A percentile compares a stretch with the other conserved stretches of the same genome.
These are phyloP conservation scores for Podotricha telesiphe DNA, from an alignment of 2,888 invertebrate genomes.

Conservation along the genomic window DNA sequence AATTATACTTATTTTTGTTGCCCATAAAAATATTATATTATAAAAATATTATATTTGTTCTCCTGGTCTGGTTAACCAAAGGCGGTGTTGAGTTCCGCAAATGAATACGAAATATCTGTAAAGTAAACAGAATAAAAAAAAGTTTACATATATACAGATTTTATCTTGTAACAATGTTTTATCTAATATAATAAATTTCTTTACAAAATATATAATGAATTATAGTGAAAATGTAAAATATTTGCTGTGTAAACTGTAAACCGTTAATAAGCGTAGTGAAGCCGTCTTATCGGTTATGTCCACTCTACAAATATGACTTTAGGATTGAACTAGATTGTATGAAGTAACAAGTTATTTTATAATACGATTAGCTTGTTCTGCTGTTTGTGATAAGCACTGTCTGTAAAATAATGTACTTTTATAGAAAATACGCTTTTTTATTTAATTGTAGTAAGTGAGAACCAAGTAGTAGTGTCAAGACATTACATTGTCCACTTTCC, in stretches of 20 bases:
- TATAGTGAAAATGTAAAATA: not conserved
- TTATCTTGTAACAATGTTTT: not conserved
- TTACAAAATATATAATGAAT: constrained; percentile 2
- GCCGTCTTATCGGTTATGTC: constrained; percentile 28
- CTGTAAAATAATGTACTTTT: not conserved
- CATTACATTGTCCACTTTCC: too few species aligned
- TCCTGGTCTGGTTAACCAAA: too few species aligned
- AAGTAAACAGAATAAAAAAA: too few species aligned
- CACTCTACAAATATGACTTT: constrained; percentile 29
- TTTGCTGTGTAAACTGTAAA: constrained; percentile 20
- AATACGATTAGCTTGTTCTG: constrained; percentile 7
- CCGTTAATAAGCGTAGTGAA: constrained; percentile 21
- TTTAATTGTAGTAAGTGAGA: too few species aligned
- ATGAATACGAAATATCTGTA: too few species aligned
- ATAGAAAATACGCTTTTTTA: not conserved
- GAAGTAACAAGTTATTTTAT: constrained; percentile 22
- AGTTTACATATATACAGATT: not conserved
- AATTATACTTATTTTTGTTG: too few species aligned
- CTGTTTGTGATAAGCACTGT: not conserved
- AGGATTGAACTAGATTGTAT: constrained; percentile 1
- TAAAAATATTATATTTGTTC: too few species aligned
- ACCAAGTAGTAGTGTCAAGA: too few species aligned
- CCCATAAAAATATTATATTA: too few species aligned
- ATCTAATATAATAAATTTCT: too few species aligned
- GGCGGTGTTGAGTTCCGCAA: too few species aligned